Evolutionary conservation across 2,797 vertebrate species (phyloP), one percentile per base, ranked within the genome.

Genomic region (Xiphophorus birchmanni): DNA sequence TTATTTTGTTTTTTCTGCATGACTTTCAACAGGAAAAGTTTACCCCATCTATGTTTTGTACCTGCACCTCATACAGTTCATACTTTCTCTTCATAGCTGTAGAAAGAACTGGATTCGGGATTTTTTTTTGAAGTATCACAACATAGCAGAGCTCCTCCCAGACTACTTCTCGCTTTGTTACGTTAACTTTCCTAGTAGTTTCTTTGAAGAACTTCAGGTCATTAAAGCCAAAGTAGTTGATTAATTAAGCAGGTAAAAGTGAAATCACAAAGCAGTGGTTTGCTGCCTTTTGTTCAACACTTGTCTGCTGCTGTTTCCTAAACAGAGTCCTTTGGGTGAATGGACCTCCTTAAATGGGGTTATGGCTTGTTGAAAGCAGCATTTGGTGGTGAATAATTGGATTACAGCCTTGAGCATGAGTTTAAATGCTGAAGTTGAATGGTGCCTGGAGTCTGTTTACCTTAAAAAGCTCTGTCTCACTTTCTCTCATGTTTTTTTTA

Each of bases 301-400:
- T 93, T 83, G 83, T 93, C 93, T 84, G 81, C 85, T 87, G 1
- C 79, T 91, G 87, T 94, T 95, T 93, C 92, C 93, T 94, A 90
- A 91, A 93, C 89, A 88, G 76, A 47, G 85, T 94, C 91, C 83
- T 90, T 82, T 89, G 92, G 93, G 93, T 90, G 86, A 86, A 72
- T 54, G 91, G 89, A 95, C 93, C 88, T 92, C 80, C 90, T 54
- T 94, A 91, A 94, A 92, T 88, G 84, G 93, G 91, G 93, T 93
- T 88, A 90, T 87, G 80, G 80, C 91, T 89, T 84, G 88, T 92
- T 91, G 91, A 93, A 92, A 91, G 92, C 89, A 77, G 81, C 79
- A 71, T 91, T 93, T 91, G 42, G 80, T 18, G 12, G 79, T 90
- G 91, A 94, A 93, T 95, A 95, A 96, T 95, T 95, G 93, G 88